Evolutionary conservation across 2,113 vertebrate species (phyloP).

Genomic region (Gallinago paraguaiae): DNA sequence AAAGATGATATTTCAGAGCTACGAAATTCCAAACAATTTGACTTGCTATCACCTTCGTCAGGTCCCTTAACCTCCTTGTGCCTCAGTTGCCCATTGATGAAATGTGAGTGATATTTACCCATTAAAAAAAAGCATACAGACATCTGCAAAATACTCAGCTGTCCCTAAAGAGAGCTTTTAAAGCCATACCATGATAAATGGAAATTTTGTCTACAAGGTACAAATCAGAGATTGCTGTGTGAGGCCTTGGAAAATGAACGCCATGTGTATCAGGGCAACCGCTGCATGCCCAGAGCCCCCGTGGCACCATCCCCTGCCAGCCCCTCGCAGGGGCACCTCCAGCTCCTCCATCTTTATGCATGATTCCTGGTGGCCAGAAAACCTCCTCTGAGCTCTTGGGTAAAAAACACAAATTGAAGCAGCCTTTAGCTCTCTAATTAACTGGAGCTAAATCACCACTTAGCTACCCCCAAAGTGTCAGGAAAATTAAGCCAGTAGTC

Average conservation of each 20-base stretch:
- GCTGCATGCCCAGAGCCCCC: accelerated
- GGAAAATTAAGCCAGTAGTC: not conserved
- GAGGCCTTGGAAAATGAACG: not conserved
- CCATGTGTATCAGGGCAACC: not conserved
- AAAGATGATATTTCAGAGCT: slow-evolving; percentile 34
- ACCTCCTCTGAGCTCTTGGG: not conserved
- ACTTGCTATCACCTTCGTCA: slow-evolving; percentile 38
- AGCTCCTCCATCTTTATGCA: not conserved
- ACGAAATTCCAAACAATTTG: slow-evolving; percentile 36
- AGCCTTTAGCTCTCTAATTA: not conserved
- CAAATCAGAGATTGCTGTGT: not conserved
- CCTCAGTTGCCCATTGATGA: not conserved
- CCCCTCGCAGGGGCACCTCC: not conserved
- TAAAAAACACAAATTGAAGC: not conserved
- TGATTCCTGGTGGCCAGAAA: not conserved
- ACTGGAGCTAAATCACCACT: not conserved
- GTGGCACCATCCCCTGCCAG: not conserved
- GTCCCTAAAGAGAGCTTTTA: not conserved
- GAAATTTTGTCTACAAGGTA: not conserved
- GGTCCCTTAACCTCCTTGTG: slow-evolving; percentile 3
- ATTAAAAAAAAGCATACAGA: not conserved
- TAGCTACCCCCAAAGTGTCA: not conserved
- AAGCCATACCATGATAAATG: not conserved
- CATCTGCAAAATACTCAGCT: not conserved
- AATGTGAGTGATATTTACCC: not conserved